These are phyloP conservation scores for Ataeniobius toweri DNA, from an alignment of 2,797 vertebrate genomes.

Conservation along the genomic window DNA sequence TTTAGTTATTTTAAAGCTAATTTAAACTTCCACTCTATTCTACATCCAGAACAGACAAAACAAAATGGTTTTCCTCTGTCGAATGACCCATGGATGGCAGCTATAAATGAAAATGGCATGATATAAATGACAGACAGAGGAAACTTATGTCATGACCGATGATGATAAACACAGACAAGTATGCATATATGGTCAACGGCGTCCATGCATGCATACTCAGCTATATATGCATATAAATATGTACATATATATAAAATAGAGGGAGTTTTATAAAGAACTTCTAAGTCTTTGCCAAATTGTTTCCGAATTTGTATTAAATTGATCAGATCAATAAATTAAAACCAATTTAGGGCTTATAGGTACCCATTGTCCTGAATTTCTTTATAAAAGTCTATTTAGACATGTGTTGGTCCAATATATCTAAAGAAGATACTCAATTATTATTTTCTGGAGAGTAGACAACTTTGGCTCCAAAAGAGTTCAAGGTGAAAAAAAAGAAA, in stretches of 20 bases:
- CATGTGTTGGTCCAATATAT: conserved; percentile 76
- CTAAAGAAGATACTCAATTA: conserved; percentile 77
- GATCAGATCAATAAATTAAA: conserved; percentile 51
- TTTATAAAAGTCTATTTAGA: conserved; percentile 81
- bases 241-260: conserved; percentile 85
- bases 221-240: conserved; percentile 81
- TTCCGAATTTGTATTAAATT: conserved; percentile 61
- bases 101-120: conserved; percentile 60
- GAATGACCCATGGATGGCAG: conserved; percentile 71
- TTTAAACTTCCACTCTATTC: conserved; percentile 81
- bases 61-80: conserved; percentile 78
- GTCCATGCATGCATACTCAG: conserved; percentile 72
- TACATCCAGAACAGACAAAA: conserved; percentile 78
- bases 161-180: conserved; percentile 74
- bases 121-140: conserved; percentile 47
- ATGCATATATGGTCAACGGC: conserved; percentile 64
- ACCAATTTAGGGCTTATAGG: conserved; percentile 59
- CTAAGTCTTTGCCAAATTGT: conserved; percentile 63
- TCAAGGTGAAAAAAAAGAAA: conserved; percentile 10
- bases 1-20: conserved; percentile 49
- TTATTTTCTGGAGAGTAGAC: conserved; percentile 31
- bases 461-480: conserved; percentile 56
- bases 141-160: conserved; percentile 57
- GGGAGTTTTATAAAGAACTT: conserved; percentile 84
- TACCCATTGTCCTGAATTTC: conserved; percentile 73